These are phyloP conservation scores for Rostratula benghalensis DNA, from an alignment of 2,113 vertebrate species.

Conservation along the genomic window DNA sequence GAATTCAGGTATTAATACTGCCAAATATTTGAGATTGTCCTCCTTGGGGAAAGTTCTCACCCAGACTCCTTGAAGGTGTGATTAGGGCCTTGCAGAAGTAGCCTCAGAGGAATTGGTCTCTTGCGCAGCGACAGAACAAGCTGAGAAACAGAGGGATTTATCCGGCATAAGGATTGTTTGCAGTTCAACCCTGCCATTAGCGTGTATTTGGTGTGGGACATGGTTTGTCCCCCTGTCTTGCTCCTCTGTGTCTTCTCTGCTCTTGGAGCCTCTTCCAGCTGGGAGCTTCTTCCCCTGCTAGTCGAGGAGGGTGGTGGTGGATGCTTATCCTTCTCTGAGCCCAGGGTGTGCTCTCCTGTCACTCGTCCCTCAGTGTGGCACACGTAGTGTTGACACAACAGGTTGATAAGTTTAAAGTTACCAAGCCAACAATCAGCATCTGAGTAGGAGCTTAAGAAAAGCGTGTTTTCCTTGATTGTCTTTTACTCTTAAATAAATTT, in stretches of 20 bases:
- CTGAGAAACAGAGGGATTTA: neutral
- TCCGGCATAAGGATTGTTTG: fast-evolving
- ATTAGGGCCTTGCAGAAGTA: neutral
- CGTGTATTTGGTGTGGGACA: fast-evolving
- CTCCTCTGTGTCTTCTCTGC: neutral
- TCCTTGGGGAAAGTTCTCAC: neutral
- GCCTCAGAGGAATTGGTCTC: neutral
- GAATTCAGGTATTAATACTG: neutral
- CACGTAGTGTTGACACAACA: neutral
- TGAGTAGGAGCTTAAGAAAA: constrained; percentile 23
- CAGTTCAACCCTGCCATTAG: neutral
- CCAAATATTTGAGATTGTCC: neutral
- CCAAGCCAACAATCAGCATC: neutral
- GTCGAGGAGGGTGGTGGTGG: neutral
- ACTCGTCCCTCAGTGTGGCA: neutral
- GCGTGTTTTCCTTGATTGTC: constrained; percentile 29
- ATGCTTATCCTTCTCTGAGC: neutral
- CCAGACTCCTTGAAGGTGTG: neutral
- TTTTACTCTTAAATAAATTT: constrained; percentile 64
- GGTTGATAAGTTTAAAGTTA: neutral
- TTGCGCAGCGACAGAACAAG: fast-evolving
- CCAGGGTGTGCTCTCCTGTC: neutral
- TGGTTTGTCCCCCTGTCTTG: neutral
- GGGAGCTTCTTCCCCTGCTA: neutral
- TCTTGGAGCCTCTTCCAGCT: neutral